Evolutionary conservation across 2,113 vertebrate species (phyloP).

Genomic region (Tupaia chinensis): DNA sequence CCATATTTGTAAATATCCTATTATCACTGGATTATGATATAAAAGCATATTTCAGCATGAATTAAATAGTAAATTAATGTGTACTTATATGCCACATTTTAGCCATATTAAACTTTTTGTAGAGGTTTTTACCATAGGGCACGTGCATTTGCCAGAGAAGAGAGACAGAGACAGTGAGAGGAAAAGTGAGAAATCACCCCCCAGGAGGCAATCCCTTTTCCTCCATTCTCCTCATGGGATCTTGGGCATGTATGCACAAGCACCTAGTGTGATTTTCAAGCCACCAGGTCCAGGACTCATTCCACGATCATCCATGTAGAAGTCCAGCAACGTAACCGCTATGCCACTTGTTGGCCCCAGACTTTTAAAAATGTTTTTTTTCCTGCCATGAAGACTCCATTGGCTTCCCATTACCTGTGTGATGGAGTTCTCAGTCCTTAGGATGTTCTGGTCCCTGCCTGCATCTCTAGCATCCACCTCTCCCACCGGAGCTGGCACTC

Average conservation of each 20-base stretch:
- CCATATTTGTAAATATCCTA: conserved; percentile 25
- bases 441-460: background rate
- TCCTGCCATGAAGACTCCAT: background rate
- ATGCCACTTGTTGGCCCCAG: too few species aligned
- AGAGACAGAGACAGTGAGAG: too few species aligned
- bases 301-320: too few species aligned
- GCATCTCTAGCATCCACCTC: background rate
- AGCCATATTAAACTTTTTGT: background rate
- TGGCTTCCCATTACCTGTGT: background rate
- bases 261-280: too few species aligned
- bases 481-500: background rate
- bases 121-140: too few species aligned
- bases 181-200: too few species aligned
- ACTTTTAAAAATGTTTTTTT: background rate
- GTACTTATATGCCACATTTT: background rate
- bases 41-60: background rate
- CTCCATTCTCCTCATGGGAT: too few species aligned
- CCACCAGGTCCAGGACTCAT: too few species aligned
- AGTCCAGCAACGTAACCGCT: too few species aligned
- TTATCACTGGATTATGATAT: background rate
- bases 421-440: background rate
- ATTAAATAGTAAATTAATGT: conserved; percentile 24
- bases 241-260: too few species aligned
- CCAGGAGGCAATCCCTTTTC: too few species aligned
- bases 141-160: too few species aligned